Evolutionary conservation across 2,888 invertebrate genomes (phyloP), one percentile per base, ranked within the genome.

Genomic region (Lithophane semibrunnea): DNA sequence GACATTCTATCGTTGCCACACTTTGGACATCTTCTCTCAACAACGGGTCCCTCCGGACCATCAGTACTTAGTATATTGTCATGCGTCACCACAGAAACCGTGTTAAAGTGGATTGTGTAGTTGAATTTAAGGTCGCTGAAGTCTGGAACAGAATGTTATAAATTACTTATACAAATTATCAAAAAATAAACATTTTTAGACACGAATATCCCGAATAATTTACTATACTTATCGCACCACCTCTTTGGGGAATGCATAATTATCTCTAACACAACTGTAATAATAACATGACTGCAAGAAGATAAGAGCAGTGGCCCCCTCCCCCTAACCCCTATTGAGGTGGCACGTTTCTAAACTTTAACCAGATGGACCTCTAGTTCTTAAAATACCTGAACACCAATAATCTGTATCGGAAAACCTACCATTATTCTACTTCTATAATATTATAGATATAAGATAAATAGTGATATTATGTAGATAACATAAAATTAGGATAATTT

Each of bases 1-100:
- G 99, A 98, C 99, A 99, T 99, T 92, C 98, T 98, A 60, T 99
- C 98, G 92, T 99, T 97, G 2, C 98, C 98, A 96, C 99, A 99
- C 92, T 98, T 98, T 0, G 98, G 97, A 94, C 99, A 99, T 91
- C 97, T 97, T 77, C 98, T 96, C 83, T 99, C 98, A 0, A 98
- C 98, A 12, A 98, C 93, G 0, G 99, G 99, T 0, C 99, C 99
- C 71, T 98, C 98, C 0, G 98, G 95, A 47, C 93, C 93, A 81
- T 96, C 95, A 60, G 89, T 91, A 61, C 92, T 93, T 1, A 95
- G 79, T 21, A 95, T 90, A 47, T 95, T 93, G 4, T 94, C 94
- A 85, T 93, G 91, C 1, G 91, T 92, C 12, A 92, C 84, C 2
- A 95, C 95, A 88, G 91, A 96, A 83, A 88, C 90, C 0, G 97